phyloP scores from a whole-genome alignment of 2,888 invertebrate species.

The Argyresthia albistria region DNA sequence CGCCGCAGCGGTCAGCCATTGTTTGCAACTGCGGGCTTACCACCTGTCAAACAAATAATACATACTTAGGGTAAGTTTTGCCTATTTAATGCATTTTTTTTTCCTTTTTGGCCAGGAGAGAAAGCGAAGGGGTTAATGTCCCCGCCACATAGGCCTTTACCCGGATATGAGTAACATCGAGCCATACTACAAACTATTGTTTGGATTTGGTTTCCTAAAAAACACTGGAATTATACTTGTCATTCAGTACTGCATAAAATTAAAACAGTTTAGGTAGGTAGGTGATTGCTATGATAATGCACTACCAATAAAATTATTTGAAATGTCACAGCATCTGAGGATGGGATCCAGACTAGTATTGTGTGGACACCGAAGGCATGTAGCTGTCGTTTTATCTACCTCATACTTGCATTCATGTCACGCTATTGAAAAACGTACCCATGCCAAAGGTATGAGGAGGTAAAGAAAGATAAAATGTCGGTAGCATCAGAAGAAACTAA shows the following conservation, averaged over 20 bases:
- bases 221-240: no score
- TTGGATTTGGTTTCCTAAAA: no score
- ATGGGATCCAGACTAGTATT: constrained; percentile 79
- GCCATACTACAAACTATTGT: no score
- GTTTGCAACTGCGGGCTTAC: constrained; percentile 89
- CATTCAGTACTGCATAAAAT: neutral
- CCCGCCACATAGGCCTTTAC: no score
- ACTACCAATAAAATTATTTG: neutral
- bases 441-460: constrained; percentile 83
- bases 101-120: no score
- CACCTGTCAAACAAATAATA: constrained; percentile 57
- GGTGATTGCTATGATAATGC: no score
- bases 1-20: constrained; percentile 79
- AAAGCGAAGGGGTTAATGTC: no score
- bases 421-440: constrained; percentile 75
- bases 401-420: constrained; percentile 84
- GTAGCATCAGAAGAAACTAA: constrained; percentile 30
- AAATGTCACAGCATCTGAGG: constrained; percentile 78
- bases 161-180: no score
- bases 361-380: constrained; percentile 88
- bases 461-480: neutral
- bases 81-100: no score
- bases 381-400: constrained; percentile 76
- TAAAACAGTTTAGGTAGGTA: no score
- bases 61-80: no score